Base-by-base conservation (phyloP, 2,113 vertebrate genomes). In the Alligator sinensis region DNA sequence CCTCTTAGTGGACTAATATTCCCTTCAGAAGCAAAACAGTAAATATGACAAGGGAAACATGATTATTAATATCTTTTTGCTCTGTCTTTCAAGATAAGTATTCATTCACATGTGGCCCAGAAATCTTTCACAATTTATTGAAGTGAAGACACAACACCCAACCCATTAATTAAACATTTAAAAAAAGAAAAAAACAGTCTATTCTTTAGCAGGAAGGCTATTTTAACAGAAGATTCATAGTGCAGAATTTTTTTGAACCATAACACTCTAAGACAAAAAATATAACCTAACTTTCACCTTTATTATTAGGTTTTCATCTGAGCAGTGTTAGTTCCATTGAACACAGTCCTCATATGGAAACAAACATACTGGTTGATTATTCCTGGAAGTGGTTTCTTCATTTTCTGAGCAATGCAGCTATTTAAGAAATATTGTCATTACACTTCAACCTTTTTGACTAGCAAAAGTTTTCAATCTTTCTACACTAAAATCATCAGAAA, bases 1-100 rank as follows among this genome's bases (percentile, higher is more conserved):
- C 95, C 96, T 97, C 95, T 96, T 97, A 95, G 92, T 96, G 95
- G 68, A 97, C 95, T 93, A 97, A 97, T 96, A 96, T 97, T 97
- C 97, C 97, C 97, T 97, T 97, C 94, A 97, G 97, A 98, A 98
- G 90, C 89, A 94, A 96, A 97, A 96, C 92, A 96, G 92, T 94
- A 96, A 97, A 93, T 93, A 97, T 86, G 97, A 97, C 97, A 97
- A 98, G 96, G 80, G 95, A 97, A 96, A 96, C 90, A 77, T 92
- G 93, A 97, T 97, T 97, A 97, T 97, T 96, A 94, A 96, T 97
- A 98, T 97, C 94, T 97, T 97, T 97, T 96, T 96, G 94, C 96
- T 96, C 96, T 97, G 88, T 96, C 96, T 97, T 97, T 98, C 94
- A 96, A 97, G 96, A 97, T 88, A 96, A 95, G 84, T 92, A 14